A percentile compares a stretch with the other conserved stretches of the same genome.
phyloP scores from a whole-genome alignment of 2,113 vertebrate species.

The Psettodes erumei region DNA sequence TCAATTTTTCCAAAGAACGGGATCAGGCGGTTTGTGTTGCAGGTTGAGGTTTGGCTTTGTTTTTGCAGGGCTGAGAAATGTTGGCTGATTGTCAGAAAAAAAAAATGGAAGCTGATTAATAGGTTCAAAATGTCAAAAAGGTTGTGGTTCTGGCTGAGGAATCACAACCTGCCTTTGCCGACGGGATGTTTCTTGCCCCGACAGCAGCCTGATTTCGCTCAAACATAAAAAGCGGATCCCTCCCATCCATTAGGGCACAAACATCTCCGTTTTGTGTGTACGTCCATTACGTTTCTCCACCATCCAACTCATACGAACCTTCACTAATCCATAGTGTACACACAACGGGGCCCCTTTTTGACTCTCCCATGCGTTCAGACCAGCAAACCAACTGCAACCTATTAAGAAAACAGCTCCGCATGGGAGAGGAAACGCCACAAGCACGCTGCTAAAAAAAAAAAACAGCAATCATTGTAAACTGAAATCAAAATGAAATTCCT shows the following conservation, averaged over 20 bases:
- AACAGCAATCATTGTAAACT: too few relatives aligned
- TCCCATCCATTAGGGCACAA: not conserved
- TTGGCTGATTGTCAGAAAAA: too few relatives aligned
- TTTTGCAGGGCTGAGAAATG: too few relatives aligned
- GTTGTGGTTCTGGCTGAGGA: too few relatives aligned
- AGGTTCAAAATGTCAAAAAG: too few relatives aligned
- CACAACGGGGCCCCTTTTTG: slow-evolving; percentile 48
- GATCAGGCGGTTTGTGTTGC: not conserved
- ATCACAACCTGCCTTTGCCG: too few relatives aligned
- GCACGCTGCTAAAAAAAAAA: too few relatives aligned
- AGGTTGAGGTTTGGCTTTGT: too few relatives aligned
- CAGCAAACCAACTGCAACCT: not conserved
- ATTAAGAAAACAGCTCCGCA: slow-evolving; percentile 41
- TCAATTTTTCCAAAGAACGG: too few relatives aligned
- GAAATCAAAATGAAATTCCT: not conserved
- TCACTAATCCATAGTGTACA: slow-evolving; percentile 53
- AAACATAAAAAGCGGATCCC: not conserved
- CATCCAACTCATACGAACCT: slow-evolving; percentile 26
- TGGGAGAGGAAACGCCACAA: not conserved
- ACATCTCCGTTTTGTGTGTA: not conserved
- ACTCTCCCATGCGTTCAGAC: not conserved
- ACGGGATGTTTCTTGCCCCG: too few relatives aligned
- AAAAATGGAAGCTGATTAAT: too few relatives aligned
- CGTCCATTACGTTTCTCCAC: slow-evolving; percentile 12
- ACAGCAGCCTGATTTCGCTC: too few relatives aligned